Evolutionary conservation across 2,113 vertebrate species (phyloP).

Genomic region (Ellobius talpinus): DNA sequence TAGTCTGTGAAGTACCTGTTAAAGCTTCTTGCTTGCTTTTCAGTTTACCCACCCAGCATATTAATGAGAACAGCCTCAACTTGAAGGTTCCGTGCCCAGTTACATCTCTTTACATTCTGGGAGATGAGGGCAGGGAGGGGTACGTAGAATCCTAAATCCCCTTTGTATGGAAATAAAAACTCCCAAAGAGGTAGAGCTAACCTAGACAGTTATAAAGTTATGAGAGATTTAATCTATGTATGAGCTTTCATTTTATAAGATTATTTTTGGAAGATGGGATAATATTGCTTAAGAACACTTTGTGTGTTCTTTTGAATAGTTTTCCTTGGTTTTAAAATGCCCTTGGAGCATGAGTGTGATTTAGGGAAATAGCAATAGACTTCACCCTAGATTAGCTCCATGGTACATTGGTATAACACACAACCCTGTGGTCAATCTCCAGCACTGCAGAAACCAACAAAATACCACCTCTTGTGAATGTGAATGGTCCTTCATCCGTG

Average conservation of each 20-base stretch:
- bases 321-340: constrained; percentile 52
- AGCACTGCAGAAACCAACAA: not conserved
- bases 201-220: not conserved
- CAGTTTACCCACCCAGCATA: not conserved
- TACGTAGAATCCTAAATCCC: not conserved
- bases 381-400: not conserved
- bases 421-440: not conserved
- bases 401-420: not conserved
- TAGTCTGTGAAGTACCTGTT: not conserved
- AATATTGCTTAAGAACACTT: constrained; percentile 45
- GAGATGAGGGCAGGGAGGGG: not conserved
- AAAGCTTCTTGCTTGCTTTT: not conserved
- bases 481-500: not conserved
- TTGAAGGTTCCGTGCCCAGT: not conserved
- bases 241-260: constrained; percentile 35
- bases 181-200: not conserved
- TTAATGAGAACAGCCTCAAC: not conserved
- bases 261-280: not conserved
- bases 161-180: not conserved
- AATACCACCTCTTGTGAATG: not conserved
- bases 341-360: not conserved
- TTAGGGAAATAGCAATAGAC: not conserved
- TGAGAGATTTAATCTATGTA: not conserved
- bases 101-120: not conserved
- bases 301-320: constrained; percentile 23